These are phyloP conservation scores for Latrodectus hesperus DNA, from an alignment of 2,888 invertebrate species.

Conservation along the genomic window DNA sequence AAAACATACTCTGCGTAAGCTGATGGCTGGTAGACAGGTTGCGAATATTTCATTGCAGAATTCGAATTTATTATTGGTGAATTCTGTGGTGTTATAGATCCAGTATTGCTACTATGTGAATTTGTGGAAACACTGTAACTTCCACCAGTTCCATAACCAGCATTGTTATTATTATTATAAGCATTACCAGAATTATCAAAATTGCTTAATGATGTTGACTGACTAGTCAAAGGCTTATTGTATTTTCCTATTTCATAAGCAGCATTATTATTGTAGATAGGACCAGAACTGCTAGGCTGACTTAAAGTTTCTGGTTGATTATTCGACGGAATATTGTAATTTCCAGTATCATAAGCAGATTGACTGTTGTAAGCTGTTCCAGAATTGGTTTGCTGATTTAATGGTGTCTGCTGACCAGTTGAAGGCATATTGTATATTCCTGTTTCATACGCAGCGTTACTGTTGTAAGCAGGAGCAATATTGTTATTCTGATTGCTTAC, in stretches of 20 bases:
- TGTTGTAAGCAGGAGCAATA: background rate
- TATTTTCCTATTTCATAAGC: too few relatives aligned
- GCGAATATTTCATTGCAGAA: conserved; percentile 21
- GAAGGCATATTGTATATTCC: background rate
- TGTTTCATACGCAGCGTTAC: background rate
- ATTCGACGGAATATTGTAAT: background rate
- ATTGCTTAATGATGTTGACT: background rate
- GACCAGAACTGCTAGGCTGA: background rate
- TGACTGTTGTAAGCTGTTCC: background rate
- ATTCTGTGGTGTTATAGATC: background rate
- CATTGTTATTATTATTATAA: too few relatives aligned
- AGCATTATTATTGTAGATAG: too few relatives aligned
- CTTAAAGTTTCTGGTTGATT: background rate
- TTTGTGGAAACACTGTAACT: background rate
- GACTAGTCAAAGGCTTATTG: too few relatives aligned
- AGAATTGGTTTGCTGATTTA: background rate
- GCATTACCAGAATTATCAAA: background rate
- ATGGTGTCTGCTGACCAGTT: background rate
- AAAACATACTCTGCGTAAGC: conserved; percentile 44
- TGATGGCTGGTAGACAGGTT: conserved; percentile 44
- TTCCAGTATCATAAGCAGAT: background rate
- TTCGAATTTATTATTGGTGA: background rate
- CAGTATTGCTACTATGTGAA: background rate
- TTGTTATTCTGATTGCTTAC: background rate
- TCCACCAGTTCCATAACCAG: background rate